Conservation (phyloP, 2,113 vertebrate genomes). For the Eulemur macaco region DNA sequence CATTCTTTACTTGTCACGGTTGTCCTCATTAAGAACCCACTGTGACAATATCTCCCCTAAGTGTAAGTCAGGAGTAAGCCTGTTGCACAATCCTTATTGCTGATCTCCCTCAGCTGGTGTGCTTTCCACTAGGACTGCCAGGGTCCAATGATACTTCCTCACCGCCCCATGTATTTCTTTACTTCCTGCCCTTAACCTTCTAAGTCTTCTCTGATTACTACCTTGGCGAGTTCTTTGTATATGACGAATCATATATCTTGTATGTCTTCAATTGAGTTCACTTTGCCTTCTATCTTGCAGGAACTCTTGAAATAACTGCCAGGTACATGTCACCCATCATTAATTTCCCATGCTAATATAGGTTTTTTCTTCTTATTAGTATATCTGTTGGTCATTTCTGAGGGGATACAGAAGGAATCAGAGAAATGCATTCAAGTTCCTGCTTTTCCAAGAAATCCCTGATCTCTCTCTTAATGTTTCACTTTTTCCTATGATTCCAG, state of each 20-base stretch:
- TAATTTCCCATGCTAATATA: background rate
- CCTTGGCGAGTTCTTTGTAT: background rate
- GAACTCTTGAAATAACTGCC: background rate
- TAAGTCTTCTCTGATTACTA: background rate
- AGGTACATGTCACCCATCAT: background rate
- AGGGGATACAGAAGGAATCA: background rate
- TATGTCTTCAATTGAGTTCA: background rate
- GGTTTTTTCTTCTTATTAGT: background rate
- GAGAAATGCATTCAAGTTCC: background rate
- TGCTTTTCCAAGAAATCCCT: background rate
- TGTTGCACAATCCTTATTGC: background rate
- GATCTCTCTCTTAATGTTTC: background rate
- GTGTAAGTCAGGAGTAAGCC: background rate
- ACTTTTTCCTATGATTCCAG: background rate
- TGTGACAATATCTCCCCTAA: constrained; percentile 68
- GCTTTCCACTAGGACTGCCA: background rate
- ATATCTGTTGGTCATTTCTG: background rate
- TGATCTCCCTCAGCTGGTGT: background rate
- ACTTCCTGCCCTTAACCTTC: background rate
- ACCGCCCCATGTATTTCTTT: background rate
- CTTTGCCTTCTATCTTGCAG: background rate
- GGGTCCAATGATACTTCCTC: background rate
- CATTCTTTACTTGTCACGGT: constrained; percentile 55
- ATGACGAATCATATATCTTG: background rate
- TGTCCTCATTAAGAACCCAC: constrained; percentile 67